Percentiles rank a stretch among this genome's conserved stretches.
phyloP scores from a whole-genome alignment of 2,888 invertebrate genomes.

The Drosophila limbata region DNA sequence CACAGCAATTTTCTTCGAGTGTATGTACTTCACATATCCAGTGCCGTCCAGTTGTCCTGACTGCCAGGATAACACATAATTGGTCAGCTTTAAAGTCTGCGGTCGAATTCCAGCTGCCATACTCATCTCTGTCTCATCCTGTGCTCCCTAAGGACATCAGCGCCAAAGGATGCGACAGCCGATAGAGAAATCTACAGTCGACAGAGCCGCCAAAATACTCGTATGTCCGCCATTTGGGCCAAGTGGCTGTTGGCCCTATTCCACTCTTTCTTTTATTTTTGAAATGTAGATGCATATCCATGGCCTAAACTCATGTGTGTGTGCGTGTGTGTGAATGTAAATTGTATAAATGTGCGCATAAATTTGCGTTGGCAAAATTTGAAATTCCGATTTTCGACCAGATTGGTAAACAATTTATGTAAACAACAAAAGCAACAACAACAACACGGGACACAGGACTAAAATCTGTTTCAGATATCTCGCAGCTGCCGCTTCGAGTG shows the following conservation, averaged over 20 bases:
- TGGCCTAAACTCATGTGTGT: slow-evolving; percentile 36
- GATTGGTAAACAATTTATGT: slow-evolving; percentile 83
- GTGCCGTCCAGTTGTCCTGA: background rate
- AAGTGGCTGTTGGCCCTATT: slow-evolving; percentile 31
- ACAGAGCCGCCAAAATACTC: slow-evolving; percentile 38
- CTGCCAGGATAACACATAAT: slow-evolving; percentile 42
- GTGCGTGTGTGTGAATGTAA: slow-evolving; percentile 66
- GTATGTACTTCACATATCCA: slow-evolving; percentile 11
- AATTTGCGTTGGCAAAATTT: slow-evolving; percentile 78
- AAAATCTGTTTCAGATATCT: slow-evolving; percentile 66
- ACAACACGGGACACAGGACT: slow-evolving; percentile 32
- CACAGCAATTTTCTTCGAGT: background rate
- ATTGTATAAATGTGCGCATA: slow-evolving; percentile 80
- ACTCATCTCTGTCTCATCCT: slow-evolving; percentile 25
- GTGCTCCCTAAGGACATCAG: slow-evolving; percentile 10
- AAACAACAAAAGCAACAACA: slow-evolving; percentile 66
- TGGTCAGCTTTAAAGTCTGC: slow-evolving; percentile 49
- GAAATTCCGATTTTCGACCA: slow-evolving; percentile 82
- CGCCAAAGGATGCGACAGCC: slow-evolving; percentile 16
- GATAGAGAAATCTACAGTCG: slow-evolving; percentile 17
- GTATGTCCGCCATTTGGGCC: slow-evolving; percentile 13
- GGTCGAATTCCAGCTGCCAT: background rate
- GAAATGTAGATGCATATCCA: slow-evolving; percentile 74
- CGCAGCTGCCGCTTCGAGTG: slow-evolving; percentile 56
- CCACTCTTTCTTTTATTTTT: slow-evolving; percentile 25